These are phyloP conservation scores for Hyposmocoma kahamanoa DNA, from an alignment of 1,140 invertebrate genomes.

Conservation along the genomic window DNA sequence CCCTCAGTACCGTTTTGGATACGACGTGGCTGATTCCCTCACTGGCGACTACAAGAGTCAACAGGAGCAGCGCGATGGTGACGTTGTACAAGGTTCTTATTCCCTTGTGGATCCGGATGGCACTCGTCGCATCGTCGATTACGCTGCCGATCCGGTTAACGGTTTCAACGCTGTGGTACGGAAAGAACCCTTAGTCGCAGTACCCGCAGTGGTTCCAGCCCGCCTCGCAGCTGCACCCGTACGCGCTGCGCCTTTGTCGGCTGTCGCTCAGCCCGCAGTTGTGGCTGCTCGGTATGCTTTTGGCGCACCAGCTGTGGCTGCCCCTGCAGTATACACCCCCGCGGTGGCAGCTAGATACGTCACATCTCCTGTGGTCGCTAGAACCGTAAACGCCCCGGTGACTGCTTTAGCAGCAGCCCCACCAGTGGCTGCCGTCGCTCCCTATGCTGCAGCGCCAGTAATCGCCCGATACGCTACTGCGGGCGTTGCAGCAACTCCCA, in stretches of 20 bases:
- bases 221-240: slow-evolving; percentile 39
- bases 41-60: slow-evolving; percentile 79
- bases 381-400: background rate
- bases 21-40: slow-evolving; percentile 76
- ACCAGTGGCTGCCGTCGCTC: background rate
- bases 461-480: slow-evolving; percentile 25
- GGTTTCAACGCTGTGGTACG: slow-evolving; percentile 77
- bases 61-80: slow-evolving; percentile 76
- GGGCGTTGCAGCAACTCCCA: slow-evolving; percentile 2
- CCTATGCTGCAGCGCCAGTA: slow-evolving; percentile 6
- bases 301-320: slow-evolving; percentile 18
- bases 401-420: slow-evolving; percentile 6
- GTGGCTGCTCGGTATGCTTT: slow-evolving; percentile 16
- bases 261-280: slow-evolving; percentile 8
- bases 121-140: slow-evolving; percentile 73
- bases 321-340: slow-evolving; percentile 7
- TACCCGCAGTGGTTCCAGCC: slow-evolving; percentile 48
- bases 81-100: slow-evolving; percentile 76
- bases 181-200: slow-evolving; percentile 53
- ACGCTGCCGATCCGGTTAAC: slow-evolving; percentile 75
- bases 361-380: slow-evolving; percentile 3
- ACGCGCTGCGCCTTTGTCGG: slow-evolving; percentile 20
- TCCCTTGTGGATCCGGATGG: slow-evolving; percentile 76
- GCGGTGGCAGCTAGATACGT: background rate
- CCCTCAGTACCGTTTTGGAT: slow-evolving; percentile 77